Base-by-base conservation (phyloP, 2,888 invertebrate species). In the Hirudinaria manillensis region DNA sequence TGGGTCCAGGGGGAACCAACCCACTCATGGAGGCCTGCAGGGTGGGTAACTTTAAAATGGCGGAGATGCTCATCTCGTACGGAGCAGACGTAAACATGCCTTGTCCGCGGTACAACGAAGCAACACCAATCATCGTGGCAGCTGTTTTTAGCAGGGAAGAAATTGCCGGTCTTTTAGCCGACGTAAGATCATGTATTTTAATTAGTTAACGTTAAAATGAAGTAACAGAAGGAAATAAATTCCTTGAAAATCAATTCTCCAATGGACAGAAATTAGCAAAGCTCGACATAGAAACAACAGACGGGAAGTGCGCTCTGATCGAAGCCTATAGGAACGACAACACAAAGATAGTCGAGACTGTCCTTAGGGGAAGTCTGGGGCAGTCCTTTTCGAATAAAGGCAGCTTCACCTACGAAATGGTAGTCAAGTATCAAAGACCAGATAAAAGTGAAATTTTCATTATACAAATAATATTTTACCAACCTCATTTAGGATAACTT, bases 21-120 rank as follows among this genome's bases (percentile, higher is more conserved):
- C 76, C 80, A 45, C 61, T 80, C 34, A 75, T 74, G 4, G 80
- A 80, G 56, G 79, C 79, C 13, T 70, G 76, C 13, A 75, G 77
- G n/a, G 70, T 53, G 16, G 79, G 79, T 24, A 72, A 78, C 75
- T 27, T 70, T 2, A 76, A 77, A 53, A 72, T 80, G 76, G 74
- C 70, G 3, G 72, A 77, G 56, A 51, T 79, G 36, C 70, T 80
- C 19, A 21, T 79, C 29, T 19, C 38, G 0, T 55, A 77, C 36
- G 72, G 76, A 7, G 80, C 79, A 16, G 72, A 77, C 32, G 51
- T 77, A 19, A 79, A 80, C 56, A 70, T 72, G 21, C 68, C 76
- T 21, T 72, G 75, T 53, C 76, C 78, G 10, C 75, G 72, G 27
- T 78, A 75, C 72, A 72, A 77, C 27, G 72, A 78, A 27, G 79